Percentiles rank a stretch among this genome's conserved stretches.
These are phyloP conservation scores for Nibea coibor DNA, from an alignment of 2,113 vertebrate genomes.

Conservation along the genomic window DNA sequence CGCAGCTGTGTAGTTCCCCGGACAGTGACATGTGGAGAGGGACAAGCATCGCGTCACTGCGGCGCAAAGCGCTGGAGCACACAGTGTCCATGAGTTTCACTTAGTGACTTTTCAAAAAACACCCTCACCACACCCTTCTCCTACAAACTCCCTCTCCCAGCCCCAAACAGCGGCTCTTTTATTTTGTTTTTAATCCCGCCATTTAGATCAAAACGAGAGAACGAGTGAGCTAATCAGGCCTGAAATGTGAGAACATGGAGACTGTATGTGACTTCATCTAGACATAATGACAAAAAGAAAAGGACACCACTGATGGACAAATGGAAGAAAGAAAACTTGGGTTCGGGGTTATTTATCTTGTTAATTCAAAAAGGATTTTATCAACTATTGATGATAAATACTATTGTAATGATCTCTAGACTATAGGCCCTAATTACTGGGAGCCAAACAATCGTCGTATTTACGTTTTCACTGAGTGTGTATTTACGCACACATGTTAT, in stretches of 20 bases:
- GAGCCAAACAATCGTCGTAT: conserved; percentile 81
- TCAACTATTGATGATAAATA: conserved; percentile 72
- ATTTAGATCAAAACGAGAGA: conserved; percentile 67
- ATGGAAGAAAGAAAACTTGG: conserved; percentile 36
- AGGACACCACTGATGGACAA: conserved; percentile 55
- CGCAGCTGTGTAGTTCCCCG: conserved; percentile 96
- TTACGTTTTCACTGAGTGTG: conserved; percentile 75
- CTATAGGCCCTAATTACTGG: conserved; percentile 70
- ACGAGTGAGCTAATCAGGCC: conserved; percentile 55
- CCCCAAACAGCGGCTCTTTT: conserved; percentile 37
- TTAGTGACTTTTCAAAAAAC: conserved; percentile 83
- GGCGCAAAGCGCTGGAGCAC: conserved; percentile 99
- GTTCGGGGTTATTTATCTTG: conserved; percentile 66
- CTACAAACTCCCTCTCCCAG: conserved; percentile 5
- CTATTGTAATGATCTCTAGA: conserved; percentile 77
- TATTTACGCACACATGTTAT: conserved; percentile 73
- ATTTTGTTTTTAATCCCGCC: conserved; percentile 52
- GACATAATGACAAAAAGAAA: conserved; percentile 42
- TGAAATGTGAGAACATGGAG: conserved; percentile 59
- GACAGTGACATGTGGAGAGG: conserved; percentile 99
- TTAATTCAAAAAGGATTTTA: conserved; percentile 73
- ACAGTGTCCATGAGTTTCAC: conserved; percentile 99
- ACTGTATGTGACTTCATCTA: conserved; percentile 52
- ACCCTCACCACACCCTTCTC: background rate
- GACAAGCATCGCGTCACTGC: conserved; percentile 97